Evolutionary conservation across 1,140 invertebrate species (phyloP).

Genomic region (Acromyrmex charruanus): DNA sequence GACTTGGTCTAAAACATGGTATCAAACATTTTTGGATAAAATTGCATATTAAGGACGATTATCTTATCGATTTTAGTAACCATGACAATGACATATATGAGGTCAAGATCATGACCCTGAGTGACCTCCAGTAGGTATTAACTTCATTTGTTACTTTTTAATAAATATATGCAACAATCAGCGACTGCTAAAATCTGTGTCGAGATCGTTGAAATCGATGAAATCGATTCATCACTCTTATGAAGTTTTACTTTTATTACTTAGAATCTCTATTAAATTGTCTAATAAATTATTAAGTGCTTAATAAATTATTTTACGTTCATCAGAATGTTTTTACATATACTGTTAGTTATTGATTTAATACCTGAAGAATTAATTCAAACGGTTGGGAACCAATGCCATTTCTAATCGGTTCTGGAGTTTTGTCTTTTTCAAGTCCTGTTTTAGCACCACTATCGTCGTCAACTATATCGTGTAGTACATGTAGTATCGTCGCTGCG

Average conservation of each 20-base stretch:
- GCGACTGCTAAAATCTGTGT: no score
- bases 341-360: not conserved
- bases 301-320: not conserved
- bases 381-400: not conserved
- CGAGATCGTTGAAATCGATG: no score
- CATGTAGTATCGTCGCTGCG: slow-evolving; percentile 75
- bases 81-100: no score
- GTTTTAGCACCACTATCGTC: slow-evolving; percentile 13
- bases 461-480: slow-evolving; percentile 77
- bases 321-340: not conserved
- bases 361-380: slow-evolving; percentile 41
- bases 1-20: slow-evolving; percentile 35
- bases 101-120: no score
- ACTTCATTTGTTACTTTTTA: no score
- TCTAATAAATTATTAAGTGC: no score
- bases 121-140: no score
- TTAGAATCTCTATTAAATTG: no score
- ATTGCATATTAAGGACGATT: not conserved
- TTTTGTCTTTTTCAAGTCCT: not conserved
- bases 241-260: no score
- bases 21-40: slow-evolving; percentile 3
- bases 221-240: no score
- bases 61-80: no score
- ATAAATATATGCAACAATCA: no score
- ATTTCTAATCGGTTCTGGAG: not conserved